Evolutionary conservation across 92 coral and sea anemone genomes (phyloP).

Genomic region (Actinostola sp.): DNA sequence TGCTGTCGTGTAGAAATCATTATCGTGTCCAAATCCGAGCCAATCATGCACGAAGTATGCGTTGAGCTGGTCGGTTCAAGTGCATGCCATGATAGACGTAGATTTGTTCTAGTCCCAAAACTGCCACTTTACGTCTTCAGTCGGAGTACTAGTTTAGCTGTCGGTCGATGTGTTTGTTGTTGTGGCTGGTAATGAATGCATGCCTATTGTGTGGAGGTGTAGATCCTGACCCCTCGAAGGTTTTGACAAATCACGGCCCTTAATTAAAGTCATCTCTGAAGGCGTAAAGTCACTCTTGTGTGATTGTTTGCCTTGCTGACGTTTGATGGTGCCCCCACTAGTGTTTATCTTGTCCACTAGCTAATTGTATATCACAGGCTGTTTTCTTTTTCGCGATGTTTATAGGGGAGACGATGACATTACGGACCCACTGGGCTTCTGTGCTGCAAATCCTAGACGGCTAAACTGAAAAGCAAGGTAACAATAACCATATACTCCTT

Average conservation of each 20-base stretch:
- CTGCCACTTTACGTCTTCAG: slow-evolving; percentile 1
- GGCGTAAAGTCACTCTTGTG: slow-evolving; percentile 74
- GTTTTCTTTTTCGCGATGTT: slow-evolving; percentile 54
- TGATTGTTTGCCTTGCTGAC: slow-evolving; percentile 79
- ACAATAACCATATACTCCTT: background rate
- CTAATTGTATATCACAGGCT: slow-evolving; percentile 59
- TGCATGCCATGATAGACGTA: slow-evolving; percentile 7
- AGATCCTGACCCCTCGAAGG: slow-evolving; percentile 56
- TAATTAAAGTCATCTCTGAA: slow-evolving; percentile 78
- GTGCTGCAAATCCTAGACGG: slow-evolving; percentile 34
- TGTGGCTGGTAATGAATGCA: slow-evolving; percentile 28
- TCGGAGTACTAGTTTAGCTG: background rate
- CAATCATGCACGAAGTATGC: no score
- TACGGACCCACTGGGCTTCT: slow-evolving; percentile 37
- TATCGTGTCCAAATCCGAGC: no score
- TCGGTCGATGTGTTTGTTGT: slow-evolving; percentile 22
- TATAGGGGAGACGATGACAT: slow-evolving; percentile 49
- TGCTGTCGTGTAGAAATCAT: no score
- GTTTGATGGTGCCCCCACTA: slow-evolving; percentile 69
- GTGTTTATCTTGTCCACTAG: slow-evolving; percentile 79
- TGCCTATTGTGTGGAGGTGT: slow-evolving; percentile 11
- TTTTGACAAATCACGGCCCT: slow-evolving; percentile 75
- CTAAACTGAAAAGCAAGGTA: slow-evolving; percentile 15
- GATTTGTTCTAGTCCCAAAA: background rate
- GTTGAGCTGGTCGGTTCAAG: background rate